These are phyloP conservation scores for Rhadina sibilatrix DNA, from an alignment of 2,113 vertebrate genomes.

Conservation along the genomic window DNA sequence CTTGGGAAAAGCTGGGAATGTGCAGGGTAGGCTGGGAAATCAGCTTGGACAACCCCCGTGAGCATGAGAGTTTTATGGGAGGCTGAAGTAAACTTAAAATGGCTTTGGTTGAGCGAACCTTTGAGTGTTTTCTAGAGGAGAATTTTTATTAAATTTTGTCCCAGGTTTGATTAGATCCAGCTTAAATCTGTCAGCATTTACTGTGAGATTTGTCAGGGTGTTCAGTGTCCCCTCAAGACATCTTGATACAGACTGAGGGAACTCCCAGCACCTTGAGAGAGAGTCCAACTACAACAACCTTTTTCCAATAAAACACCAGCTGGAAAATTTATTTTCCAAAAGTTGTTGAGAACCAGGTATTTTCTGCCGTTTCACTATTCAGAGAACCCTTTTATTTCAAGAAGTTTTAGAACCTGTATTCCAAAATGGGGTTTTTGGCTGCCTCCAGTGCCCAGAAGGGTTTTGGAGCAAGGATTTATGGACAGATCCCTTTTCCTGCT, in stretches of 20 bases:
- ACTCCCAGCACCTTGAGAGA: not conserved
- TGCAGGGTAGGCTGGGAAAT: fast-evolving
- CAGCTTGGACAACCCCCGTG: fast-evolving
- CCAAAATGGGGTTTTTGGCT: not conserved
- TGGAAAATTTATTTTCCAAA: not conserved
- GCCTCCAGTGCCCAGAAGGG: not conserved
- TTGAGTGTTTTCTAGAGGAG: not conserved
- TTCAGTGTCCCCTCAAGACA: fast-evolving
- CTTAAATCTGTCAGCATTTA: fast-evolving
- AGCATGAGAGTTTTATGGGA: fast-evolving
- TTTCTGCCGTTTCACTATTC: not conserved
- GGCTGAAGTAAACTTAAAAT: fast-evolving
- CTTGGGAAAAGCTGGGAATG: fast-evolving
- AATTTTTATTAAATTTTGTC: not conserved
- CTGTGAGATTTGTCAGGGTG: not conserved
- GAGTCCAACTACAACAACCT: not conserved
- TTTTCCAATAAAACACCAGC: not conserved
- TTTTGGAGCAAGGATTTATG: not conserved
- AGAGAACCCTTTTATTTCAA: not conserved
- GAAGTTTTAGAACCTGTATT: not conserved
- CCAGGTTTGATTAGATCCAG: not conserved
- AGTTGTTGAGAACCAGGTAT: not conserved
- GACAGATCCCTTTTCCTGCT: not conserved
- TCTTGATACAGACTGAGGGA: fast-evolving
- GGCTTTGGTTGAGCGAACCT: not conserved